phyloP scores from a whole-genome alignment of 2,888 invertebrate genomes.

The Stenchaetothrips biformis region DNA sequence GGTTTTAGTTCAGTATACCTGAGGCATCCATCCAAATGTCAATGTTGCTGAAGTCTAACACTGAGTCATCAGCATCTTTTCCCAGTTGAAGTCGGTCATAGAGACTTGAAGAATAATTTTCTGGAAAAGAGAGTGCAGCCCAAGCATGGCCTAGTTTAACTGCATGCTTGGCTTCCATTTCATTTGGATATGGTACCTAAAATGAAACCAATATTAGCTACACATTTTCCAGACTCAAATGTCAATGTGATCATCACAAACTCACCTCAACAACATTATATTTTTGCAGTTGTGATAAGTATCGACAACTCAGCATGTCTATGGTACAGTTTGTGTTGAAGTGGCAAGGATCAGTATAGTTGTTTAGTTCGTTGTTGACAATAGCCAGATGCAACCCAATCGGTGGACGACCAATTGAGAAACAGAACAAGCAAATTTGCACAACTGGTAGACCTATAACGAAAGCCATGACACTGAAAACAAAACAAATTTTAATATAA shows the following conservation, averaged over 20 bases:
- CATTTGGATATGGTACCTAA: slow-evolving; percentile 54
- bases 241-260: slow-evolving; percentile 35
- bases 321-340: slow-evolving; percentile 55
- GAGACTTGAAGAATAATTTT: slow-evolving; percentile 70
- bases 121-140: slow-evolving; percentile 67
- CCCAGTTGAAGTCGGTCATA: slow-evolving; percentile 57
- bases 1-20: slow-evolving; percentile 53
- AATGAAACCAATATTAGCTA: slow-evolving; percentile 27
- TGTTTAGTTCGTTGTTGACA: slow-evolving; percentile 69
- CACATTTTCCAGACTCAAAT: neutral
- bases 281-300: slow-evolving; percentile 63
- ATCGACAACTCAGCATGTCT: slow-evolving; percentile 70
- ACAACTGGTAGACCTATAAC: slow-evolving; percentile 79
- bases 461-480: slow-evolving; percentile 69
- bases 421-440: slow-evolving; percentile 82
- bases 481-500: slow-evolving; percentile 35
- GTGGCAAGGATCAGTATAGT: slow-evolving; percentile 42
- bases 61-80: slow-evolving; percentile 54
- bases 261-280: slow-evolving; percentile 63
- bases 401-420: slow-evolving; percentile 85
- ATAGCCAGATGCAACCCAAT: slow-evolving; percentile 69
- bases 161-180: slow-evolving; percentile 59
- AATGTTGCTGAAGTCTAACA: slow-evolving; percentile 61
- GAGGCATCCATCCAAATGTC: slow-evolving; percentile 75
- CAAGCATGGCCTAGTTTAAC: slow-evolving; percentile 69